These are phyloP conservation scores for Geodia barretti DNA, from an alignment of 37 sponge, comb jelly and placozoan species.

Conservation along the genomic window DNA sequence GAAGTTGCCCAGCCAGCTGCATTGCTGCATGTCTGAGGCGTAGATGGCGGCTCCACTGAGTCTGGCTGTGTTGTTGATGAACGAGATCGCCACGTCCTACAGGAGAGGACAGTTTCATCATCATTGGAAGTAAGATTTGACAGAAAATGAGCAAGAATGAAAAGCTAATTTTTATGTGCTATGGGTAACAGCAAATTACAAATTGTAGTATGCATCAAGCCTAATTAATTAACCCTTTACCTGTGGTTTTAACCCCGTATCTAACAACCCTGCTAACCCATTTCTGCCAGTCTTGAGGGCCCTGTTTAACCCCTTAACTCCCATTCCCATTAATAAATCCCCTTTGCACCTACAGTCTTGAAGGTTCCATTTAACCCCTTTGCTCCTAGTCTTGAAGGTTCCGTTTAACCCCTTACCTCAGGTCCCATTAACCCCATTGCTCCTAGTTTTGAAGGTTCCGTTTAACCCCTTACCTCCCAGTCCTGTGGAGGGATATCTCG, in stretches of 20 bases:
- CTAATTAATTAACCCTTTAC: too few species aligned
- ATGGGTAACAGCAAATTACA: too few species aligned
- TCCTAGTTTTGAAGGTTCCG: not conserved
- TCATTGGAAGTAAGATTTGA: too few species aligned
- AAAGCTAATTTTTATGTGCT: too few species aligned
- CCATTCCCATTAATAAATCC: too few species aligned
- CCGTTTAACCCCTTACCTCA: slow-evolving; percentile 4
- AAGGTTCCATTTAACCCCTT: too few species aligned
- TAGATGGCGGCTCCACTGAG: slow-evolving; percentile 82
- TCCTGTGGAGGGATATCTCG: slow-evolving; percentile 60
- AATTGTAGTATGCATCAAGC: too few species aligned
- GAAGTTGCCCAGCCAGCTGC: slow-evolving; percentile 66
- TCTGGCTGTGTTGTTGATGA: slow-evolving; percentile 65
- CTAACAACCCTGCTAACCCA: too few species aligned
- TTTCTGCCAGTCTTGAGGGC: not conserved
- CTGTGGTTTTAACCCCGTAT: too few species aligned
- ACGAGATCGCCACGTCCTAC: slow-evolving; percentile 59
- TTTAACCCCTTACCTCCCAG: slow-evolving; percentile 45
- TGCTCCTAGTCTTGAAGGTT: not conserved
- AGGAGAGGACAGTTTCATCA: not conserved
- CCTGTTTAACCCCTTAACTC: too few species aligned
- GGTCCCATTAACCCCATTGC: too few species aligned
- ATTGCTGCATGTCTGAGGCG: slow-evolving; percentile 80
- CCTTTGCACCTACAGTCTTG: not conserved
- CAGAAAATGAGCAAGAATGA: too few species aligned